phyloP scores from a whole-genome alignment of 92 coral and sea anemone species.

The Phenganax subtilis region DNA sequence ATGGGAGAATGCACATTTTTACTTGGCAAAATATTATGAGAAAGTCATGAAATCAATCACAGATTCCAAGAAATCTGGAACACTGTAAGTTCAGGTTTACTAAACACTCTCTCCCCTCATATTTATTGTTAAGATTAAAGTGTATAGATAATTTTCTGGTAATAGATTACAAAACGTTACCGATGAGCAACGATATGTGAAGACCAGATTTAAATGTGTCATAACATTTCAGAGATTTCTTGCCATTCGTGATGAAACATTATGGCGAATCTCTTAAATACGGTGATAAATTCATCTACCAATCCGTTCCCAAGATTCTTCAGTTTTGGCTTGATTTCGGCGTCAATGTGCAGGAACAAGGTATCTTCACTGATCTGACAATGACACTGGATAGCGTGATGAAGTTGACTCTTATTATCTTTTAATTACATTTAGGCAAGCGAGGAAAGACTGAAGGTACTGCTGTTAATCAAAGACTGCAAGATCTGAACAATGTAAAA shows the following conservation, averaged over 20 bases:
- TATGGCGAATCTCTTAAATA: slow-evolving; percentile 88
- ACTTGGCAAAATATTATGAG: slow-evolving; percentile 90
- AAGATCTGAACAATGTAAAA: slow-evolving; percentile 60
- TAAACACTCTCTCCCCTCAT: background rate
- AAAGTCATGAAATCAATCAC: slow-evolving; percentile 70
- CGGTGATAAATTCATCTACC: slow-evolving; percentile 95
- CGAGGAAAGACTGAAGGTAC: slow-evolving; percentile 70
- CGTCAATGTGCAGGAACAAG: slow-evolving; percentile 86
- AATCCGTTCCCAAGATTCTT: slow-evolving; percentile 90
- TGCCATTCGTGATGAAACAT: slow-evolving; percentile 82
- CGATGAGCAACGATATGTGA: too few species aligned
- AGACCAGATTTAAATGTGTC: too few species aligned
- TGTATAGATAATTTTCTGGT: background rate
- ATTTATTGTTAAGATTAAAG: background rate
- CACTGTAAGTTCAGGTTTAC: slow-evolving; percentile 9
- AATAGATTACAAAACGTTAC: background rate
- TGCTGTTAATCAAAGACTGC: slow-evolving; percentile 61
- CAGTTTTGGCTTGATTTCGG: slow-evolving; percentile 94
- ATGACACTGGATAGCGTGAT: background rate
- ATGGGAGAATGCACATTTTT: slow-evolving; percentile 98
- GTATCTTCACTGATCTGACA: slow-evolving; percentile 31
- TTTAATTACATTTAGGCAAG: slow-evolving; percentile 46
- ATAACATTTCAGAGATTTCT: slow-evolving; percentile 63
- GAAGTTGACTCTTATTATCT: background rate
- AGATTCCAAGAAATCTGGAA: slow-evolving; percentile 44